phyloP scores from a whole-genome alignment of 1,140 invertebrate species.

The Aphaenogaster rudis region DNA sequence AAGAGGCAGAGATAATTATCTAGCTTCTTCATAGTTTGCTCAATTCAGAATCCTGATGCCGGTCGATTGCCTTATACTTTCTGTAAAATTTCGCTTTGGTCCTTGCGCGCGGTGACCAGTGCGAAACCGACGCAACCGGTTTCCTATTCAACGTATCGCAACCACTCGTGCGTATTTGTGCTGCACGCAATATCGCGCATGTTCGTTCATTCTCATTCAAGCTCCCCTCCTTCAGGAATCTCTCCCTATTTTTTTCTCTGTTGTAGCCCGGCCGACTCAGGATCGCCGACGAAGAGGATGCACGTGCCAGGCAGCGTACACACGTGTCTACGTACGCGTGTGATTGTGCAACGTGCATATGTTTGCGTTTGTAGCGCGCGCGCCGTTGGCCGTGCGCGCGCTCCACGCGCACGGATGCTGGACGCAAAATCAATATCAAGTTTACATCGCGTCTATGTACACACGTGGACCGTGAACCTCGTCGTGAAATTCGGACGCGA shows the following conservation, averaged over 20 bases:
- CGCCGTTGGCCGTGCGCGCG: constrained; percentile 52
- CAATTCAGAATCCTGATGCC: not conserved
- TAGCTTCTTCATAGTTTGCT: not conserved
- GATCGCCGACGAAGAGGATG: constrained; percentile 12
- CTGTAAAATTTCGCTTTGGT: not conserved
- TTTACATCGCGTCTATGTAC: constrained; percentile 73
- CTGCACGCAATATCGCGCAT: not conserved
- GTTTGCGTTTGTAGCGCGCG: constrained; percentile 33
- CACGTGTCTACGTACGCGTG: not conserved
- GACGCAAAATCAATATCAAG: constrained; percentile 81
- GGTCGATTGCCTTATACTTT: not conserved
- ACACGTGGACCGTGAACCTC: constrained; percentile 74
- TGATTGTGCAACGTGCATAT: not conserved
- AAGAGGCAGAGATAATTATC: not conserved
- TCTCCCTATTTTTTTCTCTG: constrained; percentile 33
- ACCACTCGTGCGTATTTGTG: constrained; percentile 16
- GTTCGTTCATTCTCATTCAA: constrained; percentile 38
- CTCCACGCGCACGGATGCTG: constrained; percentile 75
- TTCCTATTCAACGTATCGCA: not conserved
- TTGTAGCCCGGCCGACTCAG: constrained; percentile 39
- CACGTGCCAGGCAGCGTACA: constrained; percentile 43
- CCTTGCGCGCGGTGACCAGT: not conserved
- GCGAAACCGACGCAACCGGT: not conserved
- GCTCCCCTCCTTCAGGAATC: constrained; percentile 1
- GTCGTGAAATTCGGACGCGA: constrained; percentile 25